Conservation (phyloP, 2,888 invertebrate genomes). For the Zonitis immaculata region DNA sequence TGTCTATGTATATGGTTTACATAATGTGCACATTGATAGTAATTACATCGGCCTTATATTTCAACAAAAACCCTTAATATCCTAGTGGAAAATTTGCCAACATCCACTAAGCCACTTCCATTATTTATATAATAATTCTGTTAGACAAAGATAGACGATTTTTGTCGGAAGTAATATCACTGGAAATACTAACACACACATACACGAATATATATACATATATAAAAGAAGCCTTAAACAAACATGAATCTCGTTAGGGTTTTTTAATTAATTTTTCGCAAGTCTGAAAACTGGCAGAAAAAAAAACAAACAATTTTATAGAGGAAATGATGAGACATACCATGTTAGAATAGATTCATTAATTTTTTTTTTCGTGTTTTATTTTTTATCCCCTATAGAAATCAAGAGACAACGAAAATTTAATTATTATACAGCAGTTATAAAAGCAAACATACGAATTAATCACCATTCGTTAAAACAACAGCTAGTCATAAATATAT, state of each 20-base stretch:
- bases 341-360: neutral
- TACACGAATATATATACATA: too few relatives aligned
- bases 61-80: neutral
- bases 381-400: neutral
- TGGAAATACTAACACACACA: too few relatives aligned
- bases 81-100: neutral
- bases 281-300: neutral
- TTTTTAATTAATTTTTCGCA: conserved; percentile 20
- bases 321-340: neutral
- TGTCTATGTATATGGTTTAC: too few relatives aligned
- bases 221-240: neutral
- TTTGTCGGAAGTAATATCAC: neutral
- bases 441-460: too few relatives aligned
- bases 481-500: neutral
- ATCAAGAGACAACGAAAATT: neutral
- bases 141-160: neutral
- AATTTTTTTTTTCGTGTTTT: neutral
- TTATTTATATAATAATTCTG: neutral
- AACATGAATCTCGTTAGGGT: neutral
- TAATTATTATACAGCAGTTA: neutral
- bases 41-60: neutral
- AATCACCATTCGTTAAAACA: neutral
- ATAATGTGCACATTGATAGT: neutral
- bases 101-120: neutral
- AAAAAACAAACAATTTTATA: too few relatives aligned